phyloP scores from a whole-genome alignment of 2,113 vertebrate genomes.

The Hypocryptadius cinnamomeus region DNA sequence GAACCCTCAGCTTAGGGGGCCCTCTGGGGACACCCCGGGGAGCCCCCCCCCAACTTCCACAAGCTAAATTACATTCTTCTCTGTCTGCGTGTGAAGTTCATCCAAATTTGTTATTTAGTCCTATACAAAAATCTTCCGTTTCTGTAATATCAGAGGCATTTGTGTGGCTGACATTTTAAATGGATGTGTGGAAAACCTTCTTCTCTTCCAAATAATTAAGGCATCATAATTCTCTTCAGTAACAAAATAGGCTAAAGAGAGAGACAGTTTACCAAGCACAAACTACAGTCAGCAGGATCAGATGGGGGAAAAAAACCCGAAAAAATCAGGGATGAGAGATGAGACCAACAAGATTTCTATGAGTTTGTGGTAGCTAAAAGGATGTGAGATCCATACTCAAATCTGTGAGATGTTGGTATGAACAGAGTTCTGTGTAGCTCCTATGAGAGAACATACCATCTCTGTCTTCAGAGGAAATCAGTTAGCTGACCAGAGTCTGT shows the following conservation, averaged over 20 bases:
- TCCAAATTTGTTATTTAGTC: neutral
- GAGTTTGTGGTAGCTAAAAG: neutral
- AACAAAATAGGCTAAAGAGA: neutral
- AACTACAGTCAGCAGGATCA: neutral
- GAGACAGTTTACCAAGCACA: neutral
- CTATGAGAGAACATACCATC: neutral
- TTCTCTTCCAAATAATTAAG: neutral
- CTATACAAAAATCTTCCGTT: neutral
- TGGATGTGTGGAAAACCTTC: neutral
- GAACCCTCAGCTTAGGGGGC: too few relatives aligned
- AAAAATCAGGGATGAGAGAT: rapidly evolving
- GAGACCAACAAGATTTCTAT: neutral
- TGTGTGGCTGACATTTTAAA: constrained; percentile 4
- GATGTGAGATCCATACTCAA: too few relatives aligned
- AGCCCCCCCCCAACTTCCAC: too few relatives aligned
- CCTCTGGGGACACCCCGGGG: too few relatives aligned
- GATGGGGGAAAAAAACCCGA: neutral
- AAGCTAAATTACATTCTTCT: constrained; percentile 18
- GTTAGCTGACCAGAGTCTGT: neutral
- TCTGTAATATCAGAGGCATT: neutral
- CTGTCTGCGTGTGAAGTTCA: neutral
- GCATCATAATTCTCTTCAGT: neutral
- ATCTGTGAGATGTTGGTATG: neutral
- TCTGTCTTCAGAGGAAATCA: neutral
- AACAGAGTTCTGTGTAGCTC: neutral